Conservation (phyloP, 2,797 vertebrate species). For the Enteromius thamalakanensis region DNA sequence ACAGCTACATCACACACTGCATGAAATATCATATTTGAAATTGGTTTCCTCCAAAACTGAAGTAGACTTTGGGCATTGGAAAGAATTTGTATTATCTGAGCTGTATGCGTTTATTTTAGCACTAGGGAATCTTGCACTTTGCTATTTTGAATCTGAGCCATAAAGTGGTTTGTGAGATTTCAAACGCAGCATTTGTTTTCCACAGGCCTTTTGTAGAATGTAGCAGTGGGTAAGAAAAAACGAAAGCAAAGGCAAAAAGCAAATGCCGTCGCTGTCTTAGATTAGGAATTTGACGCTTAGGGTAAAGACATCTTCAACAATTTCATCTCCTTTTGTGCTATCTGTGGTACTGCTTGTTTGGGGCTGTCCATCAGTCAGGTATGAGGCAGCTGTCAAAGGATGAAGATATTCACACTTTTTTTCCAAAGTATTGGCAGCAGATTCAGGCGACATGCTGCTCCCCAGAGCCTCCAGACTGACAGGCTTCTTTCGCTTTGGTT, state of each 20-base stretch:
- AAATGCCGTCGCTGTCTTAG: conserved; percentile 32
- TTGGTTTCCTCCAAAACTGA: too few relatives aligned
- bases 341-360: conserved; percentile 47
- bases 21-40: too few relatives aligned
- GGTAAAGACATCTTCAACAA: conserved; percentile 22
- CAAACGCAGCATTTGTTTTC: background rate
- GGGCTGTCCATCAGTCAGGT: conserved; percentile 52
- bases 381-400: conserved; percentile 67
- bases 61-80: background rate
- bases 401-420: conserved; percentile 61
- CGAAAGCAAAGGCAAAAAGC: conserved; percentile 19
- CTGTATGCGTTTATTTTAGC: conserved; percentile 5
- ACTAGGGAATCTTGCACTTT: background rate
- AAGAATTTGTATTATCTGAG: background rate
- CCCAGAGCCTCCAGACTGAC: conserved; percentile 53
- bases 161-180: conserved; percentile 2
- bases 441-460: conserved; percentile 51
- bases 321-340: conserved; percentile 47
- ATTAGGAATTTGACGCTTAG: conserved; percentile 17
- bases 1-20: too few relatives aligned
- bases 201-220: conserved; percentile 19
- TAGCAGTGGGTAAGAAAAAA: conserved; percentile 18
- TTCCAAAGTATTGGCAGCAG: conserved; percentile 56
- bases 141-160: conserved; percentile 13
- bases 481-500: conserved; percentile 61